Base-by-base conservation (phyloP, 2,113 vertebrate genomes). In the Tympanuchus pallidicinctus region DNA sequence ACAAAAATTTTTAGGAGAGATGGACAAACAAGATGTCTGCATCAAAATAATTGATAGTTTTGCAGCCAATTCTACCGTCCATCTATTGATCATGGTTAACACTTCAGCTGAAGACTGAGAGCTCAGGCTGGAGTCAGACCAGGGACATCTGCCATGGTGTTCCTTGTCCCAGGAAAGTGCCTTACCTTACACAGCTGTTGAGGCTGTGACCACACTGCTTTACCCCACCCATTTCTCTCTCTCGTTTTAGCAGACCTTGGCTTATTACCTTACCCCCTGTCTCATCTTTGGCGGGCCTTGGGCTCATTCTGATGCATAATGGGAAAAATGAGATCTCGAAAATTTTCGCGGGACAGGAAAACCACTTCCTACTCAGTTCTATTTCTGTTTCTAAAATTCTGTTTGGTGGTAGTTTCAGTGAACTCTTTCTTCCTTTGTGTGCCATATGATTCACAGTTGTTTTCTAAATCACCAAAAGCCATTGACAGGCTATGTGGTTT, bases 401-500 rank as follows among this genome's bases (percentile, higher is more conserved):
- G 45, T 82, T 91, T 90, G 90, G 82, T 84, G 80, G 56, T 91
- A 92, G 72, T 83, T 93, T 94, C 91, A 94, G 91, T 96, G 93
- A 97, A 96, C 92, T 95, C 94, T 67, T 95, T 95, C 92, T 96
- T 96, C 93, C 85, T 96, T 94, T 95, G 92, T 95, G 80, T 94
- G 61, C 92, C 93, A 91, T 92, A 96, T 97, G 95, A 96, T 91
- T 73, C 82, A 78, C 91, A 94, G 92, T 95, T 96, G 92, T 83
- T 97, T 95, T 93, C 84, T 97, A 96, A 95, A 94, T 94, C 89
- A 94, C 92, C 90, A 92, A 93, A 95, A 95, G 91, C 85, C 81
- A 94, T 93, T 95, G 91, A 92, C 94, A 95, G 81, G 71, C 94
- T 87, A 52, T 85, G 85, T 97, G 90, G 84, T 95, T 95, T 96